Base-by-base conservation (phyloP, 2,888 invertebrate genomes). In the Drosophila fungiperda region DNA sequence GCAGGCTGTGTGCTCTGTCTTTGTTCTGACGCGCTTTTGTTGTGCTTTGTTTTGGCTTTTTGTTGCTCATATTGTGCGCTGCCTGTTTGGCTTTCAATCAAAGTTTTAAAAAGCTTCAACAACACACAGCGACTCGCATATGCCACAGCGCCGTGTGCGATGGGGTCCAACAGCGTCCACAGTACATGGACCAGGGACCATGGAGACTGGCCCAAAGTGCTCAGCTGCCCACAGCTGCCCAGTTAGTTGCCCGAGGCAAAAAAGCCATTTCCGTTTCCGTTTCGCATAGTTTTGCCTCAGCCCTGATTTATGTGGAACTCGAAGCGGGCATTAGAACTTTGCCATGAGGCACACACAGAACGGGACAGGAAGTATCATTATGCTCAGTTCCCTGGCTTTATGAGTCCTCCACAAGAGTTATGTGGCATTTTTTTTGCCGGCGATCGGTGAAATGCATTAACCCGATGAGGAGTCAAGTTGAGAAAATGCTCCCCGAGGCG, bases 31-130 rank as follows among this genome's bases (percentile, higher is more conserved):
- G 67, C 73, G 87, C 73, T 74, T 87, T 82, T 76, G 77, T 72
- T 67, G 65, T 72, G 72, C 72, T 83, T 78, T 80, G 69, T 83
- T 83, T 89, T 69, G 72, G 74, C 59, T 70, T 74, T 71, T 66
- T 71, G 66, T 68, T 73, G 72, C 72, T 76, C 78, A 72, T 71
- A 71, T 71, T 84, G 85, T 75, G 68, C 68, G 35, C 73, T 68
- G 73, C 61, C 75, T 84, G 82, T 87, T 85, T 85, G 87, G 89
- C 87, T 84, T 89, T 86, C 85, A 86, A 86, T 86, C 85, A 86
- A 86, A 86, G 78, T 85, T 86, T 80, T 86, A 74, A 89, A 89
- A 86, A 89, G 85, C 85, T 82, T 87, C 80, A 82, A 71, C 85
- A 87, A 64, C 87, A 87, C 87, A 87, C 35, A 73, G 68, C 78